Evolutionary conservation across 2,113 vertebrate genomes (phyloP), one percentile per base, ranked within the genome.

Genomic region (Paratilapia polleni): DNA sequence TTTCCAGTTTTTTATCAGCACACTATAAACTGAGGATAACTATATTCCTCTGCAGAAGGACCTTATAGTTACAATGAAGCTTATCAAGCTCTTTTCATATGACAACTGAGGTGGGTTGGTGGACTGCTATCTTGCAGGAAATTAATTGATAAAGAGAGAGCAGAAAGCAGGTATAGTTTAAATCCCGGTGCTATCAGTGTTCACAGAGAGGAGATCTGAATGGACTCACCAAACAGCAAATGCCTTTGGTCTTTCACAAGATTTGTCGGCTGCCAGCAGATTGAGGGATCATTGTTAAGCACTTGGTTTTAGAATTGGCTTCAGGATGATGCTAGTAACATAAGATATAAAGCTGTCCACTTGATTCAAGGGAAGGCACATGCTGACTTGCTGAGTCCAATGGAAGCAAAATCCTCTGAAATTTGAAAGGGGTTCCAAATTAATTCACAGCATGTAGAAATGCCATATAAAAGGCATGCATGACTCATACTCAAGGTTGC

Each of bases 261-360:
- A 36, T 81, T 82, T 66, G 75, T 81, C 75, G 59, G 59, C 70
- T 66, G 81, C 56, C 60, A 43, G 84, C 61, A 86, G 83, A 89
- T 79, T 81, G 78, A 84, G 52, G 68, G 76, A 87, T 92, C 83
- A 87, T 36, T 75, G 75, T 75, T 86, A 79, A 87, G 56, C 75
- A 34, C 43, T 64, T 77, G 57, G 56, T 88, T n/a, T 38, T 26
- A 26, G 66, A 73, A 62, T 62, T 70, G 75, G 79, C 59, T 78
- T 60, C 73, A 52, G 73, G 24, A 77, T 58, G 73, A 82, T 87
- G 78, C 59, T 49, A 20, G 28, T 38, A 73, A 54, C 36, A 26
- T 13, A 22, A 22, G 56, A 82, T 56, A 54, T 73, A 59, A 68
- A 87, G 26, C 38, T 63, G 49, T 64, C 47, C 57, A 78, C 54